These are phyloP conservation scores for Hassar affinis DNA, from an alignment of 2,113 vertebrate genomes.

Conservation along the genomic window DNA sequence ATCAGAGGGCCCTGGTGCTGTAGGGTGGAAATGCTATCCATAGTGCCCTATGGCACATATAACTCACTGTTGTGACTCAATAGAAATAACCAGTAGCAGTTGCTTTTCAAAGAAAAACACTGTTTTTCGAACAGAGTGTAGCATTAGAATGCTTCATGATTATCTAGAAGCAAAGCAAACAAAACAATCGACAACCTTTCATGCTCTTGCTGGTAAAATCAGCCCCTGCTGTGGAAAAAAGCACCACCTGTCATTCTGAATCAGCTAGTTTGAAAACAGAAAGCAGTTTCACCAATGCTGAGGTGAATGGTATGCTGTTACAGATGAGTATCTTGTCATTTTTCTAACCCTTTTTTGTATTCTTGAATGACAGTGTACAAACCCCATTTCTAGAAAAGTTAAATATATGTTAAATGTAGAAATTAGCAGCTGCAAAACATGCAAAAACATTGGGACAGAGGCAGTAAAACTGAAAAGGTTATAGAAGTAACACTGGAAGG, in stretches of 20 bases:
- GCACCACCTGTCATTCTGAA: conserved; percentile 31
- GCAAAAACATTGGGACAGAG: too few relatives aligned
- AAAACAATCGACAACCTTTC: conserved; percentile 38
- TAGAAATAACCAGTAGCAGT: neutral
- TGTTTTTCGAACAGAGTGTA: neutral
- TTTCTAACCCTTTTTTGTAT: neutral
- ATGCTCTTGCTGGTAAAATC: neutral
- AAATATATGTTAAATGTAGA: too few relatives aligned
- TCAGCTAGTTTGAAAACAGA: conserved; percentile 34
- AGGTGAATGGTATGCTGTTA: neutral
- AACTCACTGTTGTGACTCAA: neutral
- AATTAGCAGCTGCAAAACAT: too few relatives aligned
- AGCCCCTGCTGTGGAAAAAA: conserved; percentile 34
- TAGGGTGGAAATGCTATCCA: too few relatives aligned
- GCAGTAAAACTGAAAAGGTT: too few relatives aligned
- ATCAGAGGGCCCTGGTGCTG: neutral
- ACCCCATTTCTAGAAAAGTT: too few relatives aligned
- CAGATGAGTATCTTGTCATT: neutral
- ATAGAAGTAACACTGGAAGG: too few relatives aligned
- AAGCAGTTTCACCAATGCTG: conserved; percentile 29
- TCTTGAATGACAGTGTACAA: neutral
- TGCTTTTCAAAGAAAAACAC: neutral
- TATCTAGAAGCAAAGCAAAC: conserved; percentile 7
- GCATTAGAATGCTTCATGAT: neutral
- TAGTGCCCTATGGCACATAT: neutral